phyloP scores from a whole-genome alignment of 2,888 invertebrate genomes.

The Nysson spinosus region DNA sequence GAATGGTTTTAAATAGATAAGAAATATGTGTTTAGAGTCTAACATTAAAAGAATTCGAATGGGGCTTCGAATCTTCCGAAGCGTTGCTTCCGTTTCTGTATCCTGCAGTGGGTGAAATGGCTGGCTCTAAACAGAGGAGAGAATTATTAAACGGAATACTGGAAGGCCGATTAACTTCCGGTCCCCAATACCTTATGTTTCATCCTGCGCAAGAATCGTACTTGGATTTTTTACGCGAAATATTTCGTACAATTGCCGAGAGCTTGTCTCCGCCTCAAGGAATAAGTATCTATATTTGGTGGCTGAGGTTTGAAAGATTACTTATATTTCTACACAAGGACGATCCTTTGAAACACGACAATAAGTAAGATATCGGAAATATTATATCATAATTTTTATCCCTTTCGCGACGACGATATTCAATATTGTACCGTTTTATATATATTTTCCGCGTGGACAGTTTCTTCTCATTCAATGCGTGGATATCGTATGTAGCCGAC shows the following conservation, averaged over 20 bases:
- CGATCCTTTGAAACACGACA: constrained; percentile 74
- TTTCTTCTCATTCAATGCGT: too few relatives aligned
- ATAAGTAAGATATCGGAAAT: constrained; percentile 52
- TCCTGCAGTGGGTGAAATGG: constrained; percentile 65
- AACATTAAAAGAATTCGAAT: constrained; percentile 61
- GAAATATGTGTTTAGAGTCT: too few relatives aligned
- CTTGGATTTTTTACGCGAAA: constrained; percentile 78
- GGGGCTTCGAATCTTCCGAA: constrained; percentile 71
- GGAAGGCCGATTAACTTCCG: constrained; percentile 78
- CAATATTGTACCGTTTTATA: too few relatives aligned
- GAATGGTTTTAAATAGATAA: too few relatives aligned
- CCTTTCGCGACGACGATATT: too few relatives aligned
- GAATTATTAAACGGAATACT: constrained; percentile 64
- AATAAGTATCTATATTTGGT: constrained; percentile 81
- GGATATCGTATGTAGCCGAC: too few relatives aligned
- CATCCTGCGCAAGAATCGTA: constrained; percentile 82
- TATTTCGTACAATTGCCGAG: constrained; percentile 79
- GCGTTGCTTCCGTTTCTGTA: constrained; percentile 68
- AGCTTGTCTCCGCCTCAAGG: constrained; percentile 77
- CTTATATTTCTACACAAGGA: constrained; percentile 78
- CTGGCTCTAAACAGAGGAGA: constrained; percentile 57
- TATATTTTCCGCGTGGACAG: too few relatives aligned
- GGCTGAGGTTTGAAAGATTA: constrained; percentile 82
- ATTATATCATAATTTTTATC: too few relatives aligned
- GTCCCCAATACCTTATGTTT: constrained; percentile 81